Evolutionary conservation across 2,113 vertebrate genomes (phyloP), one percentile per base, ranked within the genome.

Genomic region (Alaudala cheleensis): DNA sequence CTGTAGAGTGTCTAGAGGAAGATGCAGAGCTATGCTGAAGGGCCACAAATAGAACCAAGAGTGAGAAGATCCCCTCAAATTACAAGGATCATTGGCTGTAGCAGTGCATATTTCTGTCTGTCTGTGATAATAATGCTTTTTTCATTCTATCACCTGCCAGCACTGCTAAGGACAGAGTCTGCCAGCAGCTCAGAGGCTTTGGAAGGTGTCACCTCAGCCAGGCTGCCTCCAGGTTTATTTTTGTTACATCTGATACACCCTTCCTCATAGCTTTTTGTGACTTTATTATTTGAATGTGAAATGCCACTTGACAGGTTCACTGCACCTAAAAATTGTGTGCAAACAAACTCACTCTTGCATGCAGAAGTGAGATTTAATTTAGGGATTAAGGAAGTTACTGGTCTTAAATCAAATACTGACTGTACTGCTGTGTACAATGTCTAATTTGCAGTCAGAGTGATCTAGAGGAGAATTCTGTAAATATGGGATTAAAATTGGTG

Each of bases 171-270:
- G 69, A 16, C 62, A 47, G 26, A 49, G 23, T 37, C n/a, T 83
- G 69, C 16, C 33, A 58, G n/a, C 64, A 69, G 47, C 34, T 56
- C 51, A 20, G 66, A 58, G 56, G 37, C 39, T 56, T 45, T 50
- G 22, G 18, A 29, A 33, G 29, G 11, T 62, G 65, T 69, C 37
- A 7, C 11, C 39, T 49, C 18, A 26, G 65, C 39, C 57, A 56
- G 49, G n/a, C 49, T 61, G 44, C 86, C 88, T 69, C 0, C 28
- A 44, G 19, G 25, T 65, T 83, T 70, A 29, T 7, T 76, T 67
- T 84, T 20, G 1, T 72, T 56, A 40, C 2, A 33, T 24, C 17
- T 51, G 29, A 50, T 44, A 25, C 0, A 0, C 24, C 39, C 22
- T 42, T 42, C 40, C 40, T 40, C 18, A 14, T 3, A n/a, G n/a